phyloP scores from a whole-genome alignment of 2,113 vertebrate genomes.

The Aspidoscelis tigris region DNA sequence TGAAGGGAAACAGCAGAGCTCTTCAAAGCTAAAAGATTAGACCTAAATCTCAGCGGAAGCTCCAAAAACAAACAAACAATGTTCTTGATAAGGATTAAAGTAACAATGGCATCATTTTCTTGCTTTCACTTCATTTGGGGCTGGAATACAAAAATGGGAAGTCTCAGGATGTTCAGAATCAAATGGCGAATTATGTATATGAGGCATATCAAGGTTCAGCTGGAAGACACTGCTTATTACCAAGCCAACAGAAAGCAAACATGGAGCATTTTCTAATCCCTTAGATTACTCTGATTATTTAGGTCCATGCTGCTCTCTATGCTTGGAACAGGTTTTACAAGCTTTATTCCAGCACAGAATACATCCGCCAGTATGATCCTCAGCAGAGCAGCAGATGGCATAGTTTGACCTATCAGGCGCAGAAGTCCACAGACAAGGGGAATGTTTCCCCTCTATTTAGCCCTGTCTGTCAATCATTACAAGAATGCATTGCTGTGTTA shows the following conservation, averaged over 20 bases:
- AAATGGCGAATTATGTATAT: conserved; percentile 14
- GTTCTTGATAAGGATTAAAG: conserved; percentile 32
- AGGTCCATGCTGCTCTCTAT: not conserved
- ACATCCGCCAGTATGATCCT: not conserved
- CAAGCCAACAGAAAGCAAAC: not conserved
- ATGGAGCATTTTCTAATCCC: not conserved
- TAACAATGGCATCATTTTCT: conserved; percentile 51
- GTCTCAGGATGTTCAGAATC: conserved; percentile 15
- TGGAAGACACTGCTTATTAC: conserved; percentile 2
- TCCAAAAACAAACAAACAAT: conserved; percentile 5
- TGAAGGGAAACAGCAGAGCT: conserved; percentile 12
- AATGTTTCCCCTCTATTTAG: not conserved
- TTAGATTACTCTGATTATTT: not conserved
- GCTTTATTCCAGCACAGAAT: too few species aligned
- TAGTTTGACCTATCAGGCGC: not conserved
- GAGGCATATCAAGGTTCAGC: not conserved
- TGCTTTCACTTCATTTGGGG: conserved; percentile 29
- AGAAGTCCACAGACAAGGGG: too few species aligned
- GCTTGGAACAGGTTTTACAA: not conserved
- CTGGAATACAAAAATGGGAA: not conserved
- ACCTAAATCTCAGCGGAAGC: conserved; percentile 20
- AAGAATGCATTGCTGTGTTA: not conserved
- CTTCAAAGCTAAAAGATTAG: conserved; percentile 41
- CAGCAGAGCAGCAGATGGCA: not conserved
- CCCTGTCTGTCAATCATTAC: not conserved